phyloP scores from a whole-genome alignment of 2,113 vertebrate species.

The Leuciscus idus region DNA sequence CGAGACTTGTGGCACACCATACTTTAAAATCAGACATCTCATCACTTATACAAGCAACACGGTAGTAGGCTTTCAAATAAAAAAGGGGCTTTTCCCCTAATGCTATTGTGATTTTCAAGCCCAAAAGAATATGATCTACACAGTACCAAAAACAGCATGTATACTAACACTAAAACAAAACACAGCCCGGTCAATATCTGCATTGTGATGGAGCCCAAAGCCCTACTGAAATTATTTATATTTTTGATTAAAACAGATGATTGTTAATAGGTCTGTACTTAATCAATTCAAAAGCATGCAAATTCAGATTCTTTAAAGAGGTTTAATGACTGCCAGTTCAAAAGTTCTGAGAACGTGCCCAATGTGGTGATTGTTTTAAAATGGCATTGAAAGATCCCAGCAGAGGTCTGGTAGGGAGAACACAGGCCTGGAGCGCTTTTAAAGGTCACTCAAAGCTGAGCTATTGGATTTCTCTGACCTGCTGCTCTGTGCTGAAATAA shows the following conservation, averaged over 20 bases:
- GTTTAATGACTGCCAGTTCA: neutral
- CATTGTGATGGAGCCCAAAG: neutral
- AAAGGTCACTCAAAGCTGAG: constrained; percentile 24
- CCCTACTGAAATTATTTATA: neutral
- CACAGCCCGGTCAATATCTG: neutral
- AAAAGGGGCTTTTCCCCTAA: neutral
- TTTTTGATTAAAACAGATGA: neutral
- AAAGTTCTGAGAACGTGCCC: neutral
- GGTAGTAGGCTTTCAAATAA: neutral
- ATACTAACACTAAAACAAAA: neutral
- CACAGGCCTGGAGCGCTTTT: neutral
- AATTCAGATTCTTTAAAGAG: neutral
- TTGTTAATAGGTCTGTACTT: neutral
- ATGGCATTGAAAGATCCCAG: constrained; percentile 14
- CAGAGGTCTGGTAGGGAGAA: neutral
- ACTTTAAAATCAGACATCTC: neutral
- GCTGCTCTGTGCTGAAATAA: constrained; percentile 30
- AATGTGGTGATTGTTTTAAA: constrained; percentile 35
- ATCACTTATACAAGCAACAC: neutral
- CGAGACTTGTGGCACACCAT: neutral
- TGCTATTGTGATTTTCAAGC: neutral
- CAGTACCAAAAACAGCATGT: neutral
- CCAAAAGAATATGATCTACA: neutral
- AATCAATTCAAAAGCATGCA: neutral
- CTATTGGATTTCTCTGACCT: constrained; percentile 44